A percentile compares a stretch with the other conserved stretches of the same genome.
Evolutionary conservation across 2,888 invertebrate species (phyloP).

Genomic region (Cantharis nigra): DNA sequence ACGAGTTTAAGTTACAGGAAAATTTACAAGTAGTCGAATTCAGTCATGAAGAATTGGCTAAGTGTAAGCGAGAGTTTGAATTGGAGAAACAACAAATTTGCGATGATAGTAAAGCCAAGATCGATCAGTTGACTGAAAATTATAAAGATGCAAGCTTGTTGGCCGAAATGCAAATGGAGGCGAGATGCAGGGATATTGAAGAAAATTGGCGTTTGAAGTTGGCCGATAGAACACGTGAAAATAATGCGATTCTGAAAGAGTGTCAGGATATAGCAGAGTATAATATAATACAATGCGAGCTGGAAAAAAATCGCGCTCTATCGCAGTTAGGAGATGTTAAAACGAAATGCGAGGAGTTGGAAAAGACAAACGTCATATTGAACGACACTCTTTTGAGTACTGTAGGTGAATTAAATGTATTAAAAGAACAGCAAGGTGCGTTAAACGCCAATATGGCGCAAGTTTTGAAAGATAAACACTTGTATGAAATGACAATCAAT

Average conservation of each 20-base stretch:
- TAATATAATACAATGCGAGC: conserved; percentile 59
- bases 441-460: conserved; percentile 57
- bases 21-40: conserved; percentile 39
- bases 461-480: conserved; percentile 59
- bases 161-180: conserved; percentile 53
- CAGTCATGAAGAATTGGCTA: conserved; percentile 35
- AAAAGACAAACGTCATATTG: conserved; percentile 32
- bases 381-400: conserved; percentile 22
- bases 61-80: conserved; percentile 45
- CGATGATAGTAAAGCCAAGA: conserved; percentile 44
- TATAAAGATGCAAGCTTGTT: conserved; percentile 51
- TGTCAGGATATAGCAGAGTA: conserved; percentile 62
- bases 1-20: conserved; percentile 44
- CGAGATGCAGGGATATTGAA: conserved; percentile 57
- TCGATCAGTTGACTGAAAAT: conserved; percentile 51
- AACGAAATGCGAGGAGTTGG: conserved; percentile 29
- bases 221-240: conserved; percentile 55
- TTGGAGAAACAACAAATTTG: conserved; percentile 43
- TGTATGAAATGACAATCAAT: conserved; percentile 64
- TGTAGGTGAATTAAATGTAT: conserved; percentile 20
- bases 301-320: conserved; percentile 59
- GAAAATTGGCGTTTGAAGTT: conserved; percentile 53
- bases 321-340: conserved; percentile 40
- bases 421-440: background rate
- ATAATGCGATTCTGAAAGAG: conserved; percentile 59